A percentile compares a stretch with the other conserved stretches of the same genome.
phyloP scores from a whole-genome alignment of 2,113 vertebrate genomes.

The Paradisaea rubra region DNA sequence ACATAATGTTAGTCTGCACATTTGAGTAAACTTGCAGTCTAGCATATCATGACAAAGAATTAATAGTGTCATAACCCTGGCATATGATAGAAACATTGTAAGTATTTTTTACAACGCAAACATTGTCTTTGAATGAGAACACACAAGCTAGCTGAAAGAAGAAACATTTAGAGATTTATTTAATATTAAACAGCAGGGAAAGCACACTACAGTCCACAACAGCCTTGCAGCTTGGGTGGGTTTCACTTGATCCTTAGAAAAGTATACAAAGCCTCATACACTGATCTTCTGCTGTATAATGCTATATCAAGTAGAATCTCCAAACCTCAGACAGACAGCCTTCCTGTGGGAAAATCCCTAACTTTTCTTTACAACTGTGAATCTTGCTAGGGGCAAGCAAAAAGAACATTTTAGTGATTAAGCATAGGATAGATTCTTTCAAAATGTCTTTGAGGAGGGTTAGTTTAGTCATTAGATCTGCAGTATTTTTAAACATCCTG shows the following conservation, averaged over 20 bases:
- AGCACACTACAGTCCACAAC: background rate
- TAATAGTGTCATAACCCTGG: background rate
- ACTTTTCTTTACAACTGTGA: background rate
- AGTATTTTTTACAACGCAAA: constrained; percentile 9
- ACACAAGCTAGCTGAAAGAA: background rate
- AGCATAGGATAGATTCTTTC: background rate
- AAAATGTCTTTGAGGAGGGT: background rate
- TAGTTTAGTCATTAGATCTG: constrained; percentile 2
- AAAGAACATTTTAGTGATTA: background rate
- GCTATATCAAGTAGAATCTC: background rate
- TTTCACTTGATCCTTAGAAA: background rate
- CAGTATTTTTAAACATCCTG: constrained; percentile 16
- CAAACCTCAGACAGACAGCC: background rate
- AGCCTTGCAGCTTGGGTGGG: background rate
- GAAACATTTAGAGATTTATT: background rate
- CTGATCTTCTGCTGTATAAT: background rate
- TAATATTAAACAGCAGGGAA: background rate
- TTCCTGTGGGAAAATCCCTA: constrained; percentile 22
- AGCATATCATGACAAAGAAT: background rate
- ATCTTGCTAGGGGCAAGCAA: background rate
- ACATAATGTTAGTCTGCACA: background rate
- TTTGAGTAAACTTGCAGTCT: background rate
- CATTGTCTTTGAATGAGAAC: background rate
- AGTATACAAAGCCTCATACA: background rate
- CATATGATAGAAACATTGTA: background rate